Evolutionary conservation across 2,113 vertebrate species (phyloP).

Genomic region (Coregonus clupeaformis): DNA sequence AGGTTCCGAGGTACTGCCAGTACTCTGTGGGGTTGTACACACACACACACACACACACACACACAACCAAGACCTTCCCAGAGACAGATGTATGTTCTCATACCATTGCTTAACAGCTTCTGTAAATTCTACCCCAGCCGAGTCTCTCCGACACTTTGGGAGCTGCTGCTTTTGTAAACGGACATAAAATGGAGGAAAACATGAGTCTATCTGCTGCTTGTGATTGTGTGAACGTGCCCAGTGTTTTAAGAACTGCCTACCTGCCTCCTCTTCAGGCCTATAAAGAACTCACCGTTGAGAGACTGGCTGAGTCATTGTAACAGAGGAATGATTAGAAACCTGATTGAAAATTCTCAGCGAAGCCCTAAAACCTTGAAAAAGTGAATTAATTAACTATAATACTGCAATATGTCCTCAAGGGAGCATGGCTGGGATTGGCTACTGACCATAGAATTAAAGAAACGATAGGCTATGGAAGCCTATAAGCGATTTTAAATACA

Average conservation of each 20-base stretch:
- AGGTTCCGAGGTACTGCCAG: not conserved
- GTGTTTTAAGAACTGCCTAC: constrained; percentile 33
- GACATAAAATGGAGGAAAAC: constrained; percentile 16
- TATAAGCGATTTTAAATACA: no score
- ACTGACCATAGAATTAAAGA: constrained; percentile 16
- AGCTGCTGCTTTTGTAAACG: constrained; percentile 5
- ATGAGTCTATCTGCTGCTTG: not conserved
- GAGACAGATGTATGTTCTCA: constrained; percentile 41
- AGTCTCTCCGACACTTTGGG: constrained; percentile 7
- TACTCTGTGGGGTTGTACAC: not conserved
- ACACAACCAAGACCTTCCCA: constrained; percentile 2
- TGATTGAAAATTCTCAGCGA: constrained; percentile 36
- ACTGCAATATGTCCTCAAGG: constrained; percentile 41
- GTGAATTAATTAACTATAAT: constrained; percentile 54
- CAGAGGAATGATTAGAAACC: constrained; percentile 19
- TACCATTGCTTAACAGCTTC: constrained; percentile 32
- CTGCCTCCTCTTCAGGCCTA: constrained; percentile 9
- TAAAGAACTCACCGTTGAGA: constrained; percentile 25
- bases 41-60: constrained; percentile 4
- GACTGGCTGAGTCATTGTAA: constrained; percentile 19
- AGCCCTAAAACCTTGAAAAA: constrained; percentile 54
- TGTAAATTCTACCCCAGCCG: constrained; percentile 33
- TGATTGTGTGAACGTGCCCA: constrained; percentile 32
- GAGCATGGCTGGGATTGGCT: constrained; percentile 21
- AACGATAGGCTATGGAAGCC: not conserved